phyloP scores from a whole-genome alignment of 2,797 vertebrate species.

The Pipistrellus kuhlii region DNA sequence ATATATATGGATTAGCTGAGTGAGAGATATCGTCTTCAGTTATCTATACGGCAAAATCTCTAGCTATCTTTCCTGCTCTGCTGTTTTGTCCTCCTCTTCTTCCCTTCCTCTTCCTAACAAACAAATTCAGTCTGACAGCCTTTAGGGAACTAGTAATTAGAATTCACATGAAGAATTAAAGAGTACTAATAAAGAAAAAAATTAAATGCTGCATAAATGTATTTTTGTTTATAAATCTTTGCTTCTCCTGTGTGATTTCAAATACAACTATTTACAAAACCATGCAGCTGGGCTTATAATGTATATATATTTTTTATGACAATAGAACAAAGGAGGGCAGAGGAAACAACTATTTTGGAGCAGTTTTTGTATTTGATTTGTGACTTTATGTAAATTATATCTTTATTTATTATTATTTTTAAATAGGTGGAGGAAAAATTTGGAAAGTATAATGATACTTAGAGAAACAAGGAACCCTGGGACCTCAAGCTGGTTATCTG shows the following conservation, averaged over 20 bases:
- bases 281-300: not conserved
- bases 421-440: not conserved
- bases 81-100: not conserved
- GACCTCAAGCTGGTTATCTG: not conserved
- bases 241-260: not conserved
- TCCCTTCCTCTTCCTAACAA: not conserved
- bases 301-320: not conserved
- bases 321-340: not conserved
- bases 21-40: not conserved
- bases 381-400: not conserved
- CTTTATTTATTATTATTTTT: not conserved
- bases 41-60: not conserved
- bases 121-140: not conserved
- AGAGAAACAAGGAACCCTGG: not conserved
- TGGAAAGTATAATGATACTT: not conserved
- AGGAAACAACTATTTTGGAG: not conserved
- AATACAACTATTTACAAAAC: not conserved
- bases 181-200: not conserved
- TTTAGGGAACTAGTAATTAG: not conserved
- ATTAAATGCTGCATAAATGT: not conserved
- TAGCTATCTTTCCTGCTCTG: not conserved
- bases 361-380: not conserved
- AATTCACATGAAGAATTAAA: not conserved
- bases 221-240: slow-evolving; percentile 18
- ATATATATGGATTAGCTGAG: not conserved